Evolutionary conservation across 2,113 vertebrate genomes (phyloP).

Genomic region (Semnornis frantzii): DNA sequence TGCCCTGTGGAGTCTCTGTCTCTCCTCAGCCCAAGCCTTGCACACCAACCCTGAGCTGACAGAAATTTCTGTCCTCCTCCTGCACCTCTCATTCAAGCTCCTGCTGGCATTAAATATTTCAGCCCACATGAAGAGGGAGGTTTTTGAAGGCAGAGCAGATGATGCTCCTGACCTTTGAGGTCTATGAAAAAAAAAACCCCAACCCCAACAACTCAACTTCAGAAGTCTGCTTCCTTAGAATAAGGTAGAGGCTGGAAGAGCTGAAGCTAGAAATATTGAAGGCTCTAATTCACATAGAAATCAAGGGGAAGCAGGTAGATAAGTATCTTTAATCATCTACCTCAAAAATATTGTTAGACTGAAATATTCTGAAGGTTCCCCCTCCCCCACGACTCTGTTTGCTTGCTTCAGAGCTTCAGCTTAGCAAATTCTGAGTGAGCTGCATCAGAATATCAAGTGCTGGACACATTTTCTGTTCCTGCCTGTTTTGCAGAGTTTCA

Average conservation of each 20-base stretch:
- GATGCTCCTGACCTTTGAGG: not conserved
- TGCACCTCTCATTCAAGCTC: not conserved
- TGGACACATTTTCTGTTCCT: not conserved
- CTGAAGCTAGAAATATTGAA: constrained; percentile 4
- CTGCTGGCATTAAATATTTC: constrained; percentile 32
- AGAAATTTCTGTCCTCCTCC: constrained; percentile 19
- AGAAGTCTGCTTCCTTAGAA: not conserved
- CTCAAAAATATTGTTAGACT: not conserved
- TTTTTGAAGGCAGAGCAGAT: constrained; percentile 10
- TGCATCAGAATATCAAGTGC: not conserved
- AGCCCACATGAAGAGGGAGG: not conserved
- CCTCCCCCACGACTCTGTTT: not conserved
- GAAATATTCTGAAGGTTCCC: not conserved
- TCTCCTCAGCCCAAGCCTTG: not conserved
- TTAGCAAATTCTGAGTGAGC: not conserved
- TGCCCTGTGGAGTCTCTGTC: not conserved
- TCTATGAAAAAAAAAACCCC: not conserved
- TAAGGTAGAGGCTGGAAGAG: not conserved
- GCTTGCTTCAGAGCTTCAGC: not conserved
- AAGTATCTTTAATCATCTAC: constrained; percentile 4
- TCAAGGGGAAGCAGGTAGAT: not conserved
- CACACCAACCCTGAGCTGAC: not conserved
- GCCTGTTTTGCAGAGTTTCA: not conserved
- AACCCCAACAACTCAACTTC: not conserved
- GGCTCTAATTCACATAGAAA: constrained; percentile 1